These are phyloP conservation scores for Aphidoletes aphidimyza DNA, from an alignment of 2,888 invertebrate genomes.

Conservation along the genomic window DNA sequence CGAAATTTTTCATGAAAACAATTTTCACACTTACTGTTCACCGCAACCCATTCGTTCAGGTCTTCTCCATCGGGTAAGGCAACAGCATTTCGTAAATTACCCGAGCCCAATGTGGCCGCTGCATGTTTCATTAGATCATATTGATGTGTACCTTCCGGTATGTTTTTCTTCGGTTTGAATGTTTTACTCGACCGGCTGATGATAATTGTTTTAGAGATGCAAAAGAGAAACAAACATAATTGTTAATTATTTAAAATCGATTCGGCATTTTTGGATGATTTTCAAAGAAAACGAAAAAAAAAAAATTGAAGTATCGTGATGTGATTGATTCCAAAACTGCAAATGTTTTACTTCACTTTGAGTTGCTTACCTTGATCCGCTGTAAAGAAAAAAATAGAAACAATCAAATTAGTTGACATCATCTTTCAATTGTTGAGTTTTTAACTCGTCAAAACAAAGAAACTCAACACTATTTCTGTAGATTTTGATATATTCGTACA, in stretches of 20 bases:
- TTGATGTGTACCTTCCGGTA: slow-evolving; percentile 97
- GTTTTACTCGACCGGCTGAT: slow-evolving; percentile 84
- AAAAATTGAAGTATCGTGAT: not conserved
- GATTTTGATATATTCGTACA: not conserved
- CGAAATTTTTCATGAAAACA: no score
- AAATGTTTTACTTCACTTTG: not conserved
- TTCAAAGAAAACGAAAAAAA: not conserved
- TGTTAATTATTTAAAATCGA: no score
- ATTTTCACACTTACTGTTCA: slow-evolving; percentile 97
- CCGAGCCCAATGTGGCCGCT: slow-evolving; percentile 97
- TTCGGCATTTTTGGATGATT: no score
- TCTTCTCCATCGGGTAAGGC: slow-evolving; percentile 98
- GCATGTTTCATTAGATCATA: slow-evolving; percentile 99
- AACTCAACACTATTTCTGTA: not conserved
- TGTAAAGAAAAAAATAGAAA: not conserved
- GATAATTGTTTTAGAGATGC: no score
- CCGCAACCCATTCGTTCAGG: slow-evolving; percentile 99
- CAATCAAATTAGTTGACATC: not conserved
- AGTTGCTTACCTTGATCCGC: slow-evolving; percentile 44
- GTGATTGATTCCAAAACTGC: not conserved
- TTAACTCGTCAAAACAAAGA: not conserved
- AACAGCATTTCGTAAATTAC: slow-evolving; percentile 94
- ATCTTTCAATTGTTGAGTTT: no score
- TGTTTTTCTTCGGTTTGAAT: slow-evolving; percentile 98
- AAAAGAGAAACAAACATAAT: not conserved